Percentiles rank a stretch among this genome's conserved stretches.
Evolutionary conservation across 2,888 invertebrate species (phyloP).

Genomic region (Netelia fuscicornis): DNA sequence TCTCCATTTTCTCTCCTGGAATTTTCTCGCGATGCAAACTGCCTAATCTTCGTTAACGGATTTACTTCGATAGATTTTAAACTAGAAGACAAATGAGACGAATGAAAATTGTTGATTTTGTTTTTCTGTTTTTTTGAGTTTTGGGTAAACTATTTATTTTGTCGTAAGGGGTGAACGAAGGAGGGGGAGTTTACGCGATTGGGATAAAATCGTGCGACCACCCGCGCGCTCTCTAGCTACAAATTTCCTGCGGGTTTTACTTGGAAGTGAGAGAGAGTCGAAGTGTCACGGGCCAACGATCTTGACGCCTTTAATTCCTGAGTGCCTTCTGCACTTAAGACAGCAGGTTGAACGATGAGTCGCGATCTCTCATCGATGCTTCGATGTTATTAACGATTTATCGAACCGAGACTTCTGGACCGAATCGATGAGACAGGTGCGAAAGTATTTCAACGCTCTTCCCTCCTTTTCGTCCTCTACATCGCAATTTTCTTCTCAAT

Average conservation of each 20-base stretch:
- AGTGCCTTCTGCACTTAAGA: conserved; percentile 39
- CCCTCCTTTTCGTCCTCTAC: background rate
- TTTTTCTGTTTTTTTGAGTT: background rate
- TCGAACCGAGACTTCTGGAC: conserved; percentile 70
- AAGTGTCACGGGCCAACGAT: conserved; percentile 54
- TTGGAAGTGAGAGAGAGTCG: conserved; percentile 15
- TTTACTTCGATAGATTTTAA: conserved; percentile 36
- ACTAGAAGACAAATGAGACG: conserved; percentile 7
- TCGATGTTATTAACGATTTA: conserved; percentile 56
- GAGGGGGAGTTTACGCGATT: background rate
- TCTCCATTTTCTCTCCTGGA: background rate
- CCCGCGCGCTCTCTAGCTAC: conserved; percentile 17
- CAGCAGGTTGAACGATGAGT: background rate
- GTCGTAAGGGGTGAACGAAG: background rate
- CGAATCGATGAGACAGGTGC: conserved; percentile 77
- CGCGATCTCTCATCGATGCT: background rate
- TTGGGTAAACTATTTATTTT: too few relatives aligned
- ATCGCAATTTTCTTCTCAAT: conserved; percentile 16
- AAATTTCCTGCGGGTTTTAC: conserved; percentile 28
- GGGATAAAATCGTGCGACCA: background rate
- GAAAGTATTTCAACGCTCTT: conserved; percentile 54
- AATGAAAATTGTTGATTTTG: background rate
- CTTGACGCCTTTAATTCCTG: conserved; percentile 53
- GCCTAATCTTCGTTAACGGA: conserved; percentile 73
- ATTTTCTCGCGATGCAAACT: conserved; percentile 71